These are phyloP conservation scores for Plagiodera versicolora DNA, from an alignment of 2,888 invertebrate species.

Conservation along the genomic window DNA sequence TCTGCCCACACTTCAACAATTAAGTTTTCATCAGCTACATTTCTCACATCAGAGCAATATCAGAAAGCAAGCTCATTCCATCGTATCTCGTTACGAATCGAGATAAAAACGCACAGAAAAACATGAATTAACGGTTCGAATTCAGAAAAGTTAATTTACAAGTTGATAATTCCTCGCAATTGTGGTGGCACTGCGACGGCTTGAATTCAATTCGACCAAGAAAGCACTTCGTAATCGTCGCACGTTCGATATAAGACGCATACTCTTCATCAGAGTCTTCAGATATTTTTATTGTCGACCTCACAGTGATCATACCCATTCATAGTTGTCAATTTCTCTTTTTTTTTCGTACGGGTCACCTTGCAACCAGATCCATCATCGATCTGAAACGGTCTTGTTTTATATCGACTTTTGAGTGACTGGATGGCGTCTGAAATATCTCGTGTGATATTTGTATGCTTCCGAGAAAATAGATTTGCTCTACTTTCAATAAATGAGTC, in stretches of 20 bases:
- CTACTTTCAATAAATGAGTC: too few species aligned
- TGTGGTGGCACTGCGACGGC: conserved; percentile 33
- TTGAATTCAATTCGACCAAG: conserved; percentile 33
- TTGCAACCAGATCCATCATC: not conserved
- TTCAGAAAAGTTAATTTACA: conserved; percentile 38
- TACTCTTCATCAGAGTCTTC: conserved; percentile 30
- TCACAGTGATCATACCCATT: conserved; percentile 28
- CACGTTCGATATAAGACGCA: conserved; percentile 34
- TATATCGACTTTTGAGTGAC: not conserved
- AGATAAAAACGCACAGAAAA: conserved; percentile 21
- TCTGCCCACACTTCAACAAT: too few species aligned
- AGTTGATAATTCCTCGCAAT: conserved; percentile 39
- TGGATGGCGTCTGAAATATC: too few species aligned
- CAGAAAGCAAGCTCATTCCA: not conserved
- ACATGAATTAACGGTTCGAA: conserved; percentile 37
- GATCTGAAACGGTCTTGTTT: not conserved
- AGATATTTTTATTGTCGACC: conserved; percentile 39
- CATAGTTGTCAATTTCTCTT: conserved; percentile 21
- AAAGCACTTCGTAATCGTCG: conserved; percentile 30
- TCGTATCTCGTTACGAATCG: not conserved
- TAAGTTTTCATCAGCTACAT: not conserved
- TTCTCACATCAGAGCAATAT: not conserved
- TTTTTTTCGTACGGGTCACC: not conserved
- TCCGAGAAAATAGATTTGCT: too few species aligned
- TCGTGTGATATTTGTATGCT: too few species aligned